Base-by-base conservation (phyloP, 1,140 invertebrate genomes). In the Nomia melanderi region DNA sequence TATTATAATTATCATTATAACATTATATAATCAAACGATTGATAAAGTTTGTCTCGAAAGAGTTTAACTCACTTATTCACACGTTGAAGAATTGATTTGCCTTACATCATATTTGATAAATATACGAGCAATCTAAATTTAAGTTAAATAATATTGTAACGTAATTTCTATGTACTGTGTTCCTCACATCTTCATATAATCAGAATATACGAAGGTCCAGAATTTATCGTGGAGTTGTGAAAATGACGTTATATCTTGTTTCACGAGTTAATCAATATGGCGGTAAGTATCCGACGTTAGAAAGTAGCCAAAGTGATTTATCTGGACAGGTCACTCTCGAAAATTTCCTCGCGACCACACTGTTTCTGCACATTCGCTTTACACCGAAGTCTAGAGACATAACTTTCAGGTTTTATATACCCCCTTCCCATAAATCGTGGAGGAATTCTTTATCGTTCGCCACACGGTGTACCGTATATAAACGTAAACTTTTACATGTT, bases 401-500 rank as follows among this genome's bases (percentile, higher is more conserved):
- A 67, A 67, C 47, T 67, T 54, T 50, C 31, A 54, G 65, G 50
- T 67, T 39, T 54, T 64, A 64, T 64, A 36, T 67, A 54, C 31
- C 29, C 29, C 20, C 12, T n/a, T n/a, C 41, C 20, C 41, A 72
- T 62, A 72, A 72, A 72, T 72, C 56, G 31, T 36, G 12, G n/a
- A 72, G 17, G n/a, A 27, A 72, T 62, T 62, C 57, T 50, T 60
- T 62, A 62, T 62, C 69, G 69, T 72, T 62, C 23, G 29, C 41
- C 54, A 29, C 36, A n/a, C 47, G 3, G 47, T 50, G 47, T 50
- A n/a, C 47, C 20, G 47, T 50, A 50, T 50, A 50, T 50, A 50
- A 50, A 50, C 47, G 47, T 50, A 50, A 50, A 50, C 47, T 50
- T 50, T 50, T 50, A 50, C 47, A 50, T 50, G 47, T 50, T 50